phyloP scores from a whole-genome alignment of 2,113 vertebrate species.

The Rhinoptilus africanus region DNA sequence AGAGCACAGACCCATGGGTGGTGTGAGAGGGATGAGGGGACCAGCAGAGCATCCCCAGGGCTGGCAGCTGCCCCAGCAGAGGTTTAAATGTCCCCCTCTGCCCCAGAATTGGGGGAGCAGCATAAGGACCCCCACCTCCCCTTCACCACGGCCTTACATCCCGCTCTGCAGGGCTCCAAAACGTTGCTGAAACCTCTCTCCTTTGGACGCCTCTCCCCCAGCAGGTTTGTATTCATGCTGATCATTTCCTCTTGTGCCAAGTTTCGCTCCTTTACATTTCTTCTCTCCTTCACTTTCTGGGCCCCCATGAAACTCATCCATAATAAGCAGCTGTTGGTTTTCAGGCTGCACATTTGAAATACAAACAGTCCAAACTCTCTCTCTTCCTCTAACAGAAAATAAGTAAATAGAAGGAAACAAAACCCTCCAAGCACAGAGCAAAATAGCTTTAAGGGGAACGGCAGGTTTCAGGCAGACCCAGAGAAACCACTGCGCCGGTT shows the following conservation, averaged over 20 bases:
- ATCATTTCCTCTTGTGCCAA: not conserved
- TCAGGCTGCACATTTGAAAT: not conserved
- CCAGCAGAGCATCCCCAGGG: not conserved
- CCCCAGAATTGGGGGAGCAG: not conserved
- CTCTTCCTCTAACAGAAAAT: not conserved
- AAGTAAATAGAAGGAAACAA: not conserved
- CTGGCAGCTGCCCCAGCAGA: not conserved
- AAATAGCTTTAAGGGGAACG: not conserved
- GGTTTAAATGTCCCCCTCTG: not conserved
- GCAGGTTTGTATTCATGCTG: not conserved
- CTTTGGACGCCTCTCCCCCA: not conserved
- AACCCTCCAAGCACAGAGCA: not conserved
- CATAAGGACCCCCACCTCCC: not conserved
- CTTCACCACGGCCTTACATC: not conserved
- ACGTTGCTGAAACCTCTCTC: not conserved
- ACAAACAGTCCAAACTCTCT: not conserved
- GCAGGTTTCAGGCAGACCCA: not conserved
- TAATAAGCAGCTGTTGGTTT: not conserved
- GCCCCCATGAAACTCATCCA: not conserved
- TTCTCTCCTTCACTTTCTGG: not conserved
- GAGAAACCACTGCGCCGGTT: not conserved
- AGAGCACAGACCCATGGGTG: not conserved
- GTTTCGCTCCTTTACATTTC: not conserved
- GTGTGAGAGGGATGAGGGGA: not conserved
- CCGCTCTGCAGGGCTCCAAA: accelerated